These are phyloP conservation scores for Drosophila leonis DNA, from an alignment of 2,888 invertebrate genomes.

Conservation along the genomic window DNA sequence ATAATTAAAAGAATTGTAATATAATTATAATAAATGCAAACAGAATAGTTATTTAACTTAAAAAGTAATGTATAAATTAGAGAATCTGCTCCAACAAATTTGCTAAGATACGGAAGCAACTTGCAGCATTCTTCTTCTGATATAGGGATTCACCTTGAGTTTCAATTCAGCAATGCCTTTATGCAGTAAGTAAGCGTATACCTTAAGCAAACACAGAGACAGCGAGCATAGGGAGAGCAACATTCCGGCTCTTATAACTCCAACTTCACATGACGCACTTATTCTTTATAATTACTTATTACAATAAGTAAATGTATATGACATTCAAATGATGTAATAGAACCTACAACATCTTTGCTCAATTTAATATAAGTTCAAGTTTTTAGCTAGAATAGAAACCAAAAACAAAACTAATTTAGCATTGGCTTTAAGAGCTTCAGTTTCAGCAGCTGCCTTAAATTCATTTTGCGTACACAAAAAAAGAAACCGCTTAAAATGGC, in stretches of 20 bases:
- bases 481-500: constrained; percentile 74
- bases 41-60: too few relatives aligned
- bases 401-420: not conserved
- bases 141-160: too few relatives aligned
- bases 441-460: constrained; percentile 27
- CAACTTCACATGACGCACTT: constrained; percentile 9
- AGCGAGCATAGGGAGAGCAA: not conserved
- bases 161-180: too few relatives aligned
- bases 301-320: too few relatives aligned
- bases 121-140: too few relatives aligned
- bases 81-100: too few relatives aligned
- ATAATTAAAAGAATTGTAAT: too few relatives aligned
- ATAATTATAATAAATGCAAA: too few relatives aligned
- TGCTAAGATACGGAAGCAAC: too few relatives aligned
- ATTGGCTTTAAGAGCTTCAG: not conserved
- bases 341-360: not conserved
- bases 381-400: not conserved
- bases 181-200: too few relatives aligned
- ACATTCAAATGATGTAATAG: not conserved
- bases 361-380: not conserved
- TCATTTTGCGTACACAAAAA: constrained; percentile 50
- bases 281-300: not conserved
- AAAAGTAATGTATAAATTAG: too few relatives aligned
- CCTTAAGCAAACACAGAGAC: too few relatives aligned
- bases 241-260: not conserved